phyloP scores from a whole-genome alignment of 2,888 invertebrate species.

The Dastarcus helophoroides region DNA sequence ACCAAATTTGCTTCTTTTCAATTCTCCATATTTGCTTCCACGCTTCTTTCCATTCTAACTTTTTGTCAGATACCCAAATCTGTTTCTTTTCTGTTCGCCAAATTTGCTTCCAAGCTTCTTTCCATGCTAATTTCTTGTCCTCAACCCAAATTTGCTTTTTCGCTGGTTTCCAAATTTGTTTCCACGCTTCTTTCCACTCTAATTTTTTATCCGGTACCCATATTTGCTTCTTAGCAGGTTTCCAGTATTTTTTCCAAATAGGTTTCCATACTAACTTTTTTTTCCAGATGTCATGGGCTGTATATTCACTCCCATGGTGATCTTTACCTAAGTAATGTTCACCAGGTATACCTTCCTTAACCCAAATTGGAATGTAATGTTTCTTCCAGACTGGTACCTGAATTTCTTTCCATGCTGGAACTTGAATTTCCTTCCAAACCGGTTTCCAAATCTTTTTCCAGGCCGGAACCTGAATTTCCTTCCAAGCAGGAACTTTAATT shows the following conservation, averaged over 20 bases:
- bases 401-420: constrained; percentile 54
- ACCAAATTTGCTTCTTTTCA: constrained; percentile 50
- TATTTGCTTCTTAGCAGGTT: constrained; percentile 64
- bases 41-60: constrained; percentile 46
- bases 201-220: constrained; percentile 61
- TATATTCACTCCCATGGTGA: constrained; percentile 69
- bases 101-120: constrained; percentile 64
- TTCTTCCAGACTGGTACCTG: constrained; percentile 64
- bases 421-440: constrained; percentile 52
- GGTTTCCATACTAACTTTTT: constrained; percentile 56
- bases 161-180: constrained; percentile 53
- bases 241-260: constrained; percentile 65
- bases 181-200: constrained; percentile 54
- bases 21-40: constrained; percentile 52
- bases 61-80: constrained; percentile 47
- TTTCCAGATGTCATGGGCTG: constrained; percentile 73
- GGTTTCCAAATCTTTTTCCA: constrained; percentile 55
- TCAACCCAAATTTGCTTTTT: constrained; percentile 56
- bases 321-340: constrained; percentile 73
- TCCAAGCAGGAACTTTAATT: constrained; percentile 58
- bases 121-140: constrained; percentile 61
- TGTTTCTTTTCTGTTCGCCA: constrained; percentile 62
- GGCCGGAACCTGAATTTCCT: constrained; percentile 52
- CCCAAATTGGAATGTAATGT: constrained; percentile 49
- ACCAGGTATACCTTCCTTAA: constrained; percentile 68